These are phyloP conservation scores for Yponomeuta sedellus DNA, from an alignment of 2,888 invertebrate genomes.

Conservation along the genomic window DNA sequence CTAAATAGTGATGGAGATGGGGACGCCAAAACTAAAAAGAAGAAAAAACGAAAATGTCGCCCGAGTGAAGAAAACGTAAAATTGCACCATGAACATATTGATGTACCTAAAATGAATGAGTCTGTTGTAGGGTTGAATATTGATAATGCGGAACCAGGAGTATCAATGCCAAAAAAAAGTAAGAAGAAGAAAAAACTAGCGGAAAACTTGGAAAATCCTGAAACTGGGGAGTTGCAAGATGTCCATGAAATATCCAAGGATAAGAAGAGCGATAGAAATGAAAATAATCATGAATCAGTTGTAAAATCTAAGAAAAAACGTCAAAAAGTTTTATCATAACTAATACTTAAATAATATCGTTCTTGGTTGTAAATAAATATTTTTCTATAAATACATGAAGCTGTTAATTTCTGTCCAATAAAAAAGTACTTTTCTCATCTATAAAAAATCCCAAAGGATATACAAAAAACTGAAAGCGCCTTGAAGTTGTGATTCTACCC, in stretches of 20 bases:
- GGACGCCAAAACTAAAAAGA: constrained; percentile 28
- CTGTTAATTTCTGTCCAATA: background rate
- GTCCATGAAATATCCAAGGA: background rate
- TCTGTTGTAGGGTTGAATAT: background rate
- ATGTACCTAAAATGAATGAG: background rate
- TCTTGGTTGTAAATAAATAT: background rate
- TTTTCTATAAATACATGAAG: background rate
- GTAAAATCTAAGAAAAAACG: background rate
- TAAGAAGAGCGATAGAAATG: background rate
- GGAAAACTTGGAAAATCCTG: background rate
- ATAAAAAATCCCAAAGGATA: too few species aligned
- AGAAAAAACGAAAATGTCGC: constrained; percentile 38
- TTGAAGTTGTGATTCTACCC: too few species aligned
- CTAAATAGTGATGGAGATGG: constrained; percentile 33
- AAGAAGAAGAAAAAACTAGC: constrained; percentile 17
- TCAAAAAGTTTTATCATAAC: background rate
- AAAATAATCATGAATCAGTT: background rate
- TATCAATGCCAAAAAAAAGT: constrained; percentile 17
- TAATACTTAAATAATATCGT: background rate
- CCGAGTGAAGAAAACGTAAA: background rate
- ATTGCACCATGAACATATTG: background rate
- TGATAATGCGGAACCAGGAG: constrained; percentile 12
- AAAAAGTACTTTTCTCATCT: too few species aligned
- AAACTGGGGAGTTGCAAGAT: background rate
- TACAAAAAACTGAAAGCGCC: too few species aligned